A percentile compares a stretch with the other conserved stretches of the same genome.
These are phyloP conservation scores for Athetis lepigone DNA, from an alignment of 2,888 invertebrate genomes.

Conservation along the genomic window DNA sequence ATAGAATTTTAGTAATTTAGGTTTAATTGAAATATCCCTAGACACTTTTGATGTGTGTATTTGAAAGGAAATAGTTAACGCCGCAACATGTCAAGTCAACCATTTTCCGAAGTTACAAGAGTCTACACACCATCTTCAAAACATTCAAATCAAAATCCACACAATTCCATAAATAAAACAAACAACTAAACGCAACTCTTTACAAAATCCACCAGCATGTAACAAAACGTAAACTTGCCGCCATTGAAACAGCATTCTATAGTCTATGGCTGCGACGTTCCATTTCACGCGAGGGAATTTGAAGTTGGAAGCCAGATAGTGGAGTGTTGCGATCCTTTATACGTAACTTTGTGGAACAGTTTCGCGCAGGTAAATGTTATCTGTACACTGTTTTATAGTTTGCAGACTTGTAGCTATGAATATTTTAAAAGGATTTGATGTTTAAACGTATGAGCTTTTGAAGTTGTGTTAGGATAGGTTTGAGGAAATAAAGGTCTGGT, in stretches of 20 bases:
- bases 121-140: no score
- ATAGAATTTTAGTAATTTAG: no score
- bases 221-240: slow-evolving; percentile 40
- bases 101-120: no score
- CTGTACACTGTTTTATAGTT: slow-evolving; percentile 46
- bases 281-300: slow-evolving; percentile 50
- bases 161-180: no score
- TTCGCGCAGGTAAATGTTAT: slow-evolving; percentile 53
- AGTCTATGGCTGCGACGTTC: slow-evolving; percentile 50
- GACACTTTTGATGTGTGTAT: no score
- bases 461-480: slow-evolving; percentile 6
- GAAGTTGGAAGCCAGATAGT: slow-evolving; percentile 59
- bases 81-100: no score
- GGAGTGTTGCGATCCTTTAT: slow-evolving; percentile 57
- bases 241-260: slow-evolving; percentile 42
- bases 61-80: no score
- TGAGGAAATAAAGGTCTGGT: neutral
- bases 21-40: no score
- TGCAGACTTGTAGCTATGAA: slow-evolving; percentile 26
- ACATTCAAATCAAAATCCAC: no score
- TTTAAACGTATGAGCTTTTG: slow-evolving; percentile 10
- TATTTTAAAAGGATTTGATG: slow-evolving; percentile 43
- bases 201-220: slow-evolving; percentile 13
- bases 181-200: neutral
- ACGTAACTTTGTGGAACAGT: slow-evolving; percentile 53